Evolutionary conservation across 92 coral and sea anemone species (phyloP), one percentile per base, ranked within the genome.

Genomic region (Zoanthus gigantus): DNA sequence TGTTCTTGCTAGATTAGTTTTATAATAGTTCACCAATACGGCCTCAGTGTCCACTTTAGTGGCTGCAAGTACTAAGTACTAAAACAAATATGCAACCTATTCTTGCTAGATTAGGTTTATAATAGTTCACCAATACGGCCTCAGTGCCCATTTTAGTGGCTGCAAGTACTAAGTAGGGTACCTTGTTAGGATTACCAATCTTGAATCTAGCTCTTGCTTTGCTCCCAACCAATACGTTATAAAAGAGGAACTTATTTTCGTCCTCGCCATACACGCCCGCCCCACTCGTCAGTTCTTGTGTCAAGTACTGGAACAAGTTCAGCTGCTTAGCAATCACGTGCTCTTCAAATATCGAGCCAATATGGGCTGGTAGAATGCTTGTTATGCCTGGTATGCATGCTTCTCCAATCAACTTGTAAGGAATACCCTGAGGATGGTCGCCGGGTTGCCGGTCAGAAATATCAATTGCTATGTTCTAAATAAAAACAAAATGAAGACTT

Each of bases 221-320:
- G 65, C 98, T 90, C 76, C 99, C 99, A 54, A 97, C 99, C 73
- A 97, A 91, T 23, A 96, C 91, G 80, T 97, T 97, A 2, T 95
- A 97, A 87, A 97, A 97, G 80, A 95, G 90, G 73, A 97, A 97
- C 91, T 91, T 97, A 83, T 97, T 97, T 83, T 97, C 98, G 74
- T 97, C 98, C 82, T 97, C 98, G 12, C 99, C 99, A 67, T 97
- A 97, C 71, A 97, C 97, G 17, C 99, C 99, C 5, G 99, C 92
- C 53, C 98, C 98, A 79, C 98, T 97, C 9, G 93, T 93, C 76
- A 97, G 78, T 61, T 97, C 99, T 50, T 94, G 95, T 11, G 94
- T 86, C 86, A 91, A 84, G 89, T 92, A 95, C 86, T 97, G 99
- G 88, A 97, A 97, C 80, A 94, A 86, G 85, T 94, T 94, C 32